Evolutionary conservation across 2,113 vertebrate species (phyloP).

Genomic region (Lepus americanus): DNA sequence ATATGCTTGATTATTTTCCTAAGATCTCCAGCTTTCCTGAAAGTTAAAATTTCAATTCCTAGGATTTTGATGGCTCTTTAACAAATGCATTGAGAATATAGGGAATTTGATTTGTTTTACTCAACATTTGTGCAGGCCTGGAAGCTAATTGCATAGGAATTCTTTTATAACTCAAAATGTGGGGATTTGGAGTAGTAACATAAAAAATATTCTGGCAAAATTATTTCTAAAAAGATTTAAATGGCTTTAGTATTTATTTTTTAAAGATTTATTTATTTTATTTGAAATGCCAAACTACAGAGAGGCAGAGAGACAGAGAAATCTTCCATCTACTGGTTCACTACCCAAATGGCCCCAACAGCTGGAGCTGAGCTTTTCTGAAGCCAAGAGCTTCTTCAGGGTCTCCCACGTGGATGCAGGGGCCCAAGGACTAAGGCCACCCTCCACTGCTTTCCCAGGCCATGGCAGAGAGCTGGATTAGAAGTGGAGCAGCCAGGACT

Average conservation of each 20-base stretch:
- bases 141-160: neutral
- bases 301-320: too few species aligned
- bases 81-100: slow-evolving; percentile 5
- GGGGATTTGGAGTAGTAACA: neutral
- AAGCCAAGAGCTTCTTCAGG: too few species aligned
- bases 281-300: too few species aligned
- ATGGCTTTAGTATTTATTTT: neutral
- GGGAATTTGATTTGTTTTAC: slow-evolving; percentile 3
- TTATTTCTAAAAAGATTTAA: slow-evolving; percentile 6
- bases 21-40: neutral
- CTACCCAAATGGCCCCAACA: too few species aligned
- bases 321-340: too few species aligned
- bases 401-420: too few species aligned
- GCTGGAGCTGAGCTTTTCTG: too few species aligned
- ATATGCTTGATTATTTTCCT: neutral
- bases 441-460: too few species aligned
- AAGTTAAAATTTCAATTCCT: slow-evolving; percentile 30
- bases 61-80: slow-evolving; percentile 14
- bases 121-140: neutral
- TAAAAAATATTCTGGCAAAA: neutral
- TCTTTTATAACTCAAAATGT: neutral
- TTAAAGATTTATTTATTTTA: too few species aligned
- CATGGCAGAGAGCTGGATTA: too few species aligned
- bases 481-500: too few species aligned
- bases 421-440: too few species aligned